Percentiles rank a stretch among this genome's conserved stretches.
phyloP scores from a whole-genome alignment of 2,888 invertebrate genomes.

The Apotomis capreana region DNA sequence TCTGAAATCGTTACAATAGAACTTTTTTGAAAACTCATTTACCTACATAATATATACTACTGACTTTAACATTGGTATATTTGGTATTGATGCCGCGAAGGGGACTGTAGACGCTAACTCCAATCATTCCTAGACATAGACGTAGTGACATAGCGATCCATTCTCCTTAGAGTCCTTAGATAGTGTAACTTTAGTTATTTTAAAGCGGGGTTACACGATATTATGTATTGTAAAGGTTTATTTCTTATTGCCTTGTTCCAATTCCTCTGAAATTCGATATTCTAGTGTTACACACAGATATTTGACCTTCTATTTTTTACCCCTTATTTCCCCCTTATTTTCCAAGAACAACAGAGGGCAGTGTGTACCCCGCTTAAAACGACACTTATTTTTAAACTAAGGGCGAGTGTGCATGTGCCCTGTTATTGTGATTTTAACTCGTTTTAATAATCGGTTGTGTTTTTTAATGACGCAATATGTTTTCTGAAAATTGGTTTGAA shows the following conservation, averaged over 20 bases:
- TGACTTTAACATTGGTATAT: neutral
- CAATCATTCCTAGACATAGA: slow-evolving; percentile 55
- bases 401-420: slow-evolving; percentile 59
- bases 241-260: no score
- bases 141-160: slow-evolving; percentile 51
- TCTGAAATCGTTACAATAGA: no score
- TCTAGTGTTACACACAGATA: no score
- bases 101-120: slow-evolving; percentile 56
- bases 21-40: neutral
- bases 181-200: slow-evolving; percentile 45
- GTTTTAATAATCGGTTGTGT: slow-evolving; percentile 36
- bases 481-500: slow-evolving; percentile 10
- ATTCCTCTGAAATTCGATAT: no score
- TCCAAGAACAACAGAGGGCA: neutral
- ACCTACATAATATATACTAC: neutral
- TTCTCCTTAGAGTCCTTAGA: slow-evolving; percentile 53
- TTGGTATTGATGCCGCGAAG: slow-evolving; percentile 44
- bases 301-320: no score
- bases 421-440: slow-evolving; percentile 23
- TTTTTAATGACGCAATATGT: slow-evolving; percentile 13
- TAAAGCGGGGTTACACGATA: slow-evolving; percentile 12
- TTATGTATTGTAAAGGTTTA: no score
- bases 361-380: slow-evolving; percentile 7
- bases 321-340: no score
- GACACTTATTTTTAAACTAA: slow-evolving; percentile 19